Conservation (phyloP, 2,113 vertebrate species). For the Sterna hirundo region DNA sequence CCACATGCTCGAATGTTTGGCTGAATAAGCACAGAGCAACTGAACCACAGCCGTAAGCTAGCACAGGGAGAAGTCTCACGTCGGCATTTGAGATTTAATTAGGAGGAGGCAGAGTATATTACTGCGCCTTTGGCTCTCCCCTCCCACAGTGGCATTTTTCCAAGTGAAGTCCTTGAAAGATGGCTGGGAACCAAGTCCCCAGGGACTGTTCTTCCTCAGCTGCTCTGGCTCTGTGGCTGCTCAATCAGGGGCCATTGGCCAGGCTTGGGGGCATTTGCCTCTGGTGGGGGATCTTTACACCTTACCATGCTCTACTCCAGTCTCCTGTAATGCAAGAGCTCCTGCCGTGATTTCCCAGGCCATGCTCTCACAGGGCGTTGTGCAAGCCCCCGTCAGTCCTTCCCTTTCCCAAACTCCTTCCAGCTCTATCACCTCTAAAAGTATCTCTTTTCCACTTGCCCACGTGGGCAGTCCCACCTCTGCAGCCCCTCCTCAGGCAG, state of each 20-base stretch:
- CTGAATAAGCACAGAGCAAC: background rate
- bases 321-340: background rate
- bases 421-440: background rate
- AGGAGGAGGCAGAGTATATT: background rate
- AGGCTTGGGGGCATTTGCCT: background rate
- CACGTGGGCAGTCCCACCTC: background rate
- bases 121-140: background rate
- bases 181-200: background rate
- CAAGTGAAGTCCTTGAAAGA: background rate
- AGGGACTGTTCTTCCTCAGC: background rate
- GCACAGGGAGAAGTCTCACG: background rate
- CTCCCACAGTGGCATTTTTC: background rate
- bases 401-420: background rate
- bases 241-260: background rate
- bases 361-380: background rate
- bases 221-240: background rate
- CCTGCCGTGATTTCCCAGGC: background rate
- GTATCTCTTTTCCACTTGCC: no score
- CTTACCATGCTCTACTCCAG: background rate
- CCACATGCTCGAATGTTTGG: background rate
- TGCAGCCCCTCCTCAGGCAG: background rate
- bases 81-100: background rate
- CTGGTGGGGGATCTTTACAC: background rate
- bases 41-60: background rate
- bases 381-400: background rate